phyloP scores from a whole-genome alignment of 1,140 invertebrate species.

The Eciton burchellii region DNA sequence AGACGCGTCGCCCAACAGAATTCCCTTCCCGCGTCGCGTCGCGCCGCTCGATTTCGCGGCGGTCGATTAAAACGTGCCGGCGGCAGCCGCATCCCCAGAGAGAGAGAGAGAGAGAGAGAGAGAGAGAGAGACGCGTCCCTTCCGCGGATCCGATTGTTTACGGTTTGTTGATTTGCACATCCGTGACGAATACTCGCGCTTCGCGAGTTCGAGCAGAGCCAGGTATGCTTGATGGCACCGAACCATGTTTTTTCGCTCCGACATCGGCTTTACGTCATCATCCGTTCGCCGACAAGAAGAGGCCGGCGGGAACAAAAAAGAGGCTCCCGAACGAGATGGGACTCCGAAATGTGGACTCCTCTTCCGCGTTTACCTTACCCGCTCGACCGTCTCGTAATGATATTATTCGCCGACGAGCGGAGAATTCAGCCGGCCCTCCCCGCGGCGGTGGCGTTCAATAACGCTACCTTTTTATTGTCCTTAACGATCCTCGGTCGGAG shows the following conservation, averaged over 20 bases:
- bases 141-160: not conserved
- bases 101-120: too few relatives aligned
- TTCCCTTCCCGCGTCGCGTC: not conserved
- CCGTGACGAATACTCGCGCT: not conserved
- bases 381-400: conserved; percentile 17
- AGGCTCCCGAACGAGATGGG: not conserved
- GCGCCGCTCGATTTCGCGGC: conserved; percentile 26
- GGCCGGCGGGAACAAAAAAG: conserved; percentile 11
- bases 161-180: not conserved
- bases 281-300: not conserved
- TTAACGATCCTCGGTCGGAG: not conserved
- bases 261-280: not conserved
- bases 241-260: not conserved
- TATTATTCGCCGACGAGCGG: conserved; percentile 34
- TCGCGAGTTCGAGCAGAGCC: not conserved
- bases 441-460: conserved; percentile 18
- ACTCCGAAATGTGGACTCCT: not conserved
- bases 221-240: not conserved
- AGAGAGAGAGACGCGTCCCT: not conserved
- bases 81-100: too few relatives aligned
- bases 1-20: conserved; percentile 23
- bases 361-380: not conserved
- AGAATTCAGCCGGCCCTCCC: not conserved
- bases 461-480: not conserved
- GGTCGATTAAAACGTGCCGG: not conserved